phyloP scores from a whole-genome alignment of 2,113 vertebrate species.

The Carollia perspicillata region DNA sequence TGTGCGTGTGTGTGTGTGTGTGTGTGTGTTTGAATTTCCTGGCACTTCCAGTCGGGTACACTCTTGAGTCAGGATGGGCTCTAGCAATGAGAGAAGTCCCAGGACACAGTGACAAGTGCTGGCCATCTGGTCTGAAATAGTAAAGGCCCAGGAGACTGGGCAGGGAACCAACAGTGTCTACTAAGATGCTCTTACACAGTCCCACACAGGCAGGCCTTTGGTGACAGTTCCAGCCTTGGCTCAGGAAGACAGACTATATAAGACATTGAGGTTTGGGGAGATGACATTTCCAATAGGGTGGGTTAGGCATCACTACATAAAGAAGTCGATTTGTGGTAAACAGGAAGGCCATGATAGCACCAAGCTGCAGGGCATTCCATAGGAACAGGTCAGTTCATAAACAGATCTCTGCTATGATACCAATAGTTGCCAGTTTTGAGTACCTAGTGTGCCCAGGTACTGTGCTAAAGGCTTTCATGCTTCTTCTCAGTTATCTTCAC shows the following conservation, averaged over 20 bases:
- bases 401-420: background rate
- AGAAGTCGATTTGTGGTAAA: background rate
- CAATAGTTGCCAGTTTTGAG: background rate
- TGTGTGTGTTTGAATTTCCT: background rate
- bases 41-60: background rate
- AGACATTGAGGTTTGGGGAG: background rate
- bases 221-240: background rate
- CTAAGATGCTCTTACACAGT: background rate
- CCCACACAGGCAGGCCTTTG: background rate
- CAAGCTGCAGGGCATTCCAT: accelerated
- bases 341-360: background rate
- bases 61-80: background rate
- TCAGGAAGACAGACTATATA: background rate
- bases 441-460: background rate
- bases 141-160: background rate
- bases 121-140: background rate
- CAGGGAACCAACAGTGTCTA: background rate
- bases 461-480: background rate
- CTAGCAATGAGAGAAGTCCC: background rate
- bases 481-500: background rate
- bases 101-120: background rate
- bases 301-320: background rate
- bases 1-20: no score
- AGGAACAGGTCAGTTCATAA: background rate
- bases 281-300: background rate